Conservation (phyloP, 2,797 vertebrate genomes). For the Dryobates pubescens region DNA sequence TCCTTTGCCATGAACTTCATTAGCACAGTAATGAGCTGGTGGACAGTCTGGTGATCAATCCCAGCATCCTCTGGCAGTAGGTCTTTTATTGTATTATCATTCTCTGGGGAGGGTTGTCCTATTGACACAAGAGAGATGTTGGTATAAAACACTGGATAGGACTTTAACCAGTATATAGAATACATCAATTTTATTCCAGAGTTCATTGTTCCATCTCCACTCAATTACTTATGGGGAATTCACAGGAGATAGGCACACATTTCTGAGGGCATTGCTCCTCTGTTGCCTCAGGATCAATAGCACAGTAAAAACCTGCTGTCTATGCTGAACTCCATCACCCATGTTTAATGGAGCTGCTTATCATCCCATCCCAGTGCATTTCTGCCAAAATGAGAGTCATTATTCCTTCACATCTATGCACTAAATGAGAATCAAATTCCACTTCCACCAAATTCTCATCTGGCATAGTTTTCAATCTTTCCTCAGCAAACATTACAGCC, state of each 20-base stretch:
- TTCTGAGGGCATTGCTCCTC: neutral
- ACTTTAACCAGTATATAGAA: neutral
- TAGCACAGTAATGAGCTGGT: constrained; percentile 96
- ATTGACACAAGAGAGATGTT: constrained; percentile 22
- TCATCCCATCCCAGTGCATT: neutral
- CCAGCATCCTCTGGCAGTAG: constrained; percentile 94
- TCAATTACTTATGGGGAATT: neutral
- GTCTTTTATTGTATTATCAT: constrained; percentile 91
- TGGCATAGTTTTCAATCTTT: neutral
- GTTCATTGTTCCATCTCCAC: neutral
- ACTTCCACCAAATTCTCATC: neutral
- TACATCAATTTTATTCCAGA: neutral
- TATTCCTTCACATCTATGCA: neutral
- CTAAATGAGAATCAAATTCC: neutral
- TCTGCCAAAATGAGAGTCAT: neutral
- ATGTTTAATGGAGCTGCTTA: neutral
- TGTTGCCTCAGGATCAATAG: neutral
- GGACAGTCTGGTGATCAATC: constrained; percentile 98
- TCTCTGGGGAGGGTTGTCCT: constrained; percentile 90
- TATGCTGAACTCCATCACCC: neutral
- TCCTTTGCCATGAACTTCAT: constrained; percentile 99
- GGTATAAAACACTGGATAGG: neutral
- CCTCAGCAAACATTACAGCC: neutral
- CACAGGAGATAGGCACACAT: neutral
- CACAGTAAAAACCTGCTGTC: neutral